These are phyloP conservation scores for Girardinichthys multiradiatus DNA, from an alignment of 2,113 vertebrate genomes.

Conservation along the genomic window DNA sequence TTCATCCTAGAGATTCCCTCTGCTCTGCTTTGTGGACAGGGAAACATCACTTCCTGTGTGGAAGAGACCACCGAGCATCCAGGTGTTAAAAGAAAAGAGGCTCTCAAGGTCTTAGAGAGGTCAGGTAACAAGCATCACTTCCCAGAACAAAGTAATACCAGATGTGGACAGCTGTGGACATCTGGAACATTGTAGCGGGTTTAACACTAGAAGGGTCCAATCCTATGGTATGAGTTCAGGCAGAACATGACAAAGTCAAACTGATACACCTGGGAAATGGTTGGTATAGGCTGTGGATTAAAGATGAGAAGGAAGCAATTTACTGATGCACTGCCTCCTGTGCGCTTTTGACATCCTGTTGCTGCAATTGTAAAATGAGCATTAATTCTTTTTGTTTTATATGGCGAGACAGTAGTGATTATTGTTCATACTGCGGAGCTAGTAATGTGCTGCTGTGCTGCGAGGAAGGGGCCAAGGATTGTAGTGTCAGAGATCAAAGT, in stretches of 20 bases:
- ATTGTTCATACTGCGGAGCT: neutral
- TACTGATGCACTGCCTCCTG: neutral
- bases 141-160: conserved; percentile 36
- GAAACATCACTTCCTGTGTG: conserved; percentile 56
- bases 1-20: conserved; percentile 41
- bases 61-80: conserved; percentile 40
- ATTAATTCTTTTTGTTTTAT: neutral
- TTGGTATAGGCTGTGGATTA: neutral
- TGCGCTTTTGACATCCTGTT: neutral
- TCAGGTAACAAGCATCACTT: conserved; percentile 47
- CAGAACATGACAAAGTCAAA: neutral
- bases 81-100: conserved; percentile 48
- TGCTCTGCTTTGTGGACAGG: conserved; percentile 44
- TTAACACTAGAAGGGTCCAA: neutral
- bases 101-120: conserved; percentile 43
- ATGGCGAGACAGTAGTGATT: neutral
- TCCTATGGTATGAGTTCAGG: neutral
- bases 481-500: neutral
- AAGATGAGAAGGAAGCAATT: neutral
- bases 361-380: neutral
- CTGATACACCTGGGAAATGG: neutral
- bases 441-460: neutral
- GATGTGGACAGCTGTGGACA: conserved; percentile 18
- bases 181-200: neutral
- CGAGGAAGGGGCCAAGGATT: neutral